phyloP scores from a whole-genome alignment of 2,797 vertebrate species.

The Onychomys leucogaster region DNA sequence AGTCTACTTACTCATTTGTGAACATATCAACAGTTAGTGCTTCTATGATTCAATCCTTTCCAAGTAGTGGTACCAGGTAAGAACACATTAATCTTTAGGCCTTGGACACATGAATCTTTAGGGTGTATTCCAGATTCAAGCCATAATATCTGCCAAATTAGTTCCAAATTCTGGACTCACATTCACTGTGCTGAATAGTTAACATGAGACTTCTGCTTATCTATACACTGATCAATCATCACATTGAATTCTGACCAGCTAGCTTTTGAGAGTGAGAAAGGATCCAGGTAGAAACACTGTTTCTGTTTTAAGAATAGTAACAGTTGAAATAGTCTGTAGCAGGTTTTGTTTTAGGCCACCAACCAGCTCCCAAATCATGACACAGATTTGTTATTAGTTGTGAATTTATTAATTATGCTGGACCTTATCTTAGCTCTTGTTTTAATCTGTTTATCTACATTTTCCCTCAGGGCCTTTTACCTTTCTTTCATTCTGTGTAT shows the following conservation, averaged over 20 bases:
- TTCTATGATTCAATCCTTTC: not conserved
- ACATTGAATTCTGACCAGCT: not conserved
- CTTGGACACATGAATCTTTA: not conserved
- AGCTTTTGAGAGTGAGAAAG: not conserved
- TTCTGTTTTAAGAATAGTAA: not conserved
- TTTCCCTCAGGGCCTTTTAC: not conserved
- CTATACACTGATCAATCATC: not conserved
- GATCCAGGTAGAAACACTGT: not conserved
- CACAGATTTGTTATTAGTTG: not conserved
- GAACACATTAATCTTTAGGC: not conserved
- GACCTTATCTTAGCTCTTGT: too few relatives aligned
- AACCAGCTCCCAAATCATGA: not conserved
- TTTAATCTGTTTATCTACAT: not conserved
- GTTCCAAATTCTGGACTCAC: not conserved
- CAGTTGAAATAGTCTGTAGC: not conserved
- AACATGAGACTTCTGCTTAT: not conserved
- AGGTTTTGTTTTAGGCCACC: not conserved
- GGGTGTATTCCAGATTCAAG: not conserved
- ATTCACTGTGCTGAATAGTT: not conserved
- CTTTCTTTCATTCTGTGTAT: not conserved
- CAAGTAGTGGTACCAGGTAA: not conserved
- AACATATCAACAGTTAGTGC: not conserved
- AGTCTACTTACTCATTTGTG: not conserved
- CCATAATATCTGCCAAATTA: not conserved
- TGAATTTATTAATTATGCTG: too few relatives aligned